Evolutionary conservation across 2,888 invertebrate species (phyloP).

Genomic region (Synergus gifuensis): DNA sequence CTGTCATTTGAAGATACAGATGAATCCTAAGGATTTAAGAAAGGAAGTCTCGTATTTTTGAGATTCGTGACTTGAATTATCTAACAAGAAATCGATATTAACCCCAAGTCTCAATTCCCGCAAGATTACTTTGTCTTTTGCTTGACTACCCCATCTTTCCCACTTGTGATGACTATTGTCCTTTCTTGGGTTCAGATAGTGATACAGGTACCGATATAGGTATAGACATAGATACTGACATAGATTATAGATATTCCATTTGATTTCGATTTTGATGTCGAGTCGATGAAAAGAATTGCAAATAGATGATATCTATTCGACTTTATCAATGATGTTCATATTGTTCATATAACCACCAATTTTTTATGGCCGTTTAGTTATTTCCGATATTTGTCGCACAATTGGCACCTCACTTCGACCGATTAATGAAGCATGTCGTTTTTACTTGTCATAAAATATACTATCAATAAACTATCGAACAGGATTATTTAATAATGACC

Average conservation of each 20-base stretch:
- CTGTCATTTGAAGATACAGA: neutral
- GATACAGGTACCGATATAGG: neutral
- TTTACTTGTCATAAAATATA: no score
- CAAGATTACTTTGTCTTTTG: slow-evolving; percentile 60
- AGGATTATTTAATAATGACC: no score
- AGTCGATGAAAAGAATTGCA: neutral
- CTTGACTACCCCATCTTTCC: slow-evolving; percentile 51
- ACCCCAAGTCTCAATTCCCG: slow-evolving; percentile 52
- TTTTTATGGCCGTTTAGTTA: no score
- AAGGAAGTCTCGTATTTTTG: slow-evolving; percentile 26
- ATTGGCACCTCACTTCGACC: no score
- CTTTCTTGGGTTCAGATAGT: neutral
- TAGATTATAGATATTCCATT: slow-evolving; percentile 23
- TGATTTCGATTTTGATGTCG: slow-evolving; percentile 20
- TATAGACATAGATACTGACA: neutral
- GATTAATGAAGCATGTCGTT: no score
- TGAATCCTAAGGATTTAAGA: neutral
- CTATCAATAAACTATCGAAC: no score
- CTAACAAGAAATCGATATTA: slow-evolving; percentile 60
- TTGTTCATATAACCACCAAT: neutral
- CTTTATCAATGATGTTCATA: slow-evolving; percentile 13
- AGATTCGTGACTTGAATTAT: slow-evolving; percentile 42
- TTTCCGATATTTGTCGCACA: no score
- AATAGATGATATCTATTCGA: neutral
- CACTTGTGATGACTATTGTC: neutral